Conservation (phyloP, 1,140 invertebrate genomes). For the Mycetomoellerius zeteki region DNA sequence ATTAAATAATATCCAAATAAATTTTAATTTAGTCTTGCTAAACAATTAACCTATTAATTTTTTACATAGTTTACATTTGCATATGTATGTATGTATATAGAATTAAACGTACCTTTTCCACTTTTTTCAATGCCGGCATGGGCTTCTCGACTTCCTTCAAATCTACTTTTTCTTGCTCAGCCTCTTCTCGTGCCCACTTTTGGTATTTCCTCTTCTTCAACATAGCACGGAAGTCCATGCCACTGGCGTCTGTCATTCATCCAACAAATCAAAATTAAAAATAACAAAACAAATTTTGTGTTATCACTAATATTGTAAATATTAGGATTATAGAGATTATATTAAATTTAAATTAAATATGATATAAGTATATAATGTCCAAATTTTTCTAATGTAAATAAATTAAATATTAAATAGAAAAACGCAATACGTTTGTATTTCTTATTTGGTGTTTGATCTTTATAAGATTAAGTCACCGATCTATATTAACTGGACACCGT, state of each 20-base stretch:
- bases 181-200: slow-evolving; percentile 96
- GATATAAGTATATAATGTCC: background rate
- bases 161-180: slow-evolving; percentile 96
- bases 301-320: background rate
- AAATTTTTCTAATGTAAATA: background rate
- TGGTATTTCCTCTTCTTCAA: slow-evolving; percentile 98
- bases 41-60: background rate
- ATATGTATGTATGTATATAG: background rate
- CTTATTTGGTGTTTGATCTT: background rate
- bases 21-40: background rate
- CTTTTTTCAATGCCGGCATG: slow-evolving; percentile 94
- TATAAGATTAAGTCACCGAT: no score
- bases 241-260: slow-evolving; percentile 93
- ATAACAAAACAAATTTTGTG: background rate
- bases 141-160: slow-evolving; percentile 97
- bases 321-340: background rate
- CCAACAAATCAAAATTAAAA: background rate
- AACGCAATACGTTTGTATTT: background rate
- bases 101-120: slow-evolving; percentile 92
- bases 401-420: background rate
- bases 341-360: background rate
- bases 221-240: slow-evolving; percentile 99
- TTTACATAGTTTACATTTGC: background rate
- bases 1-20: background rate
- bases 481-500: no score